Percentiles rank a stretch among this genome's conserved stretches.
Evolutionary conservation across 37 sponge, comb jelly and placozoan genomes (phyloP).

Genomic region (Aphrocallistes beatrix): DNA sequence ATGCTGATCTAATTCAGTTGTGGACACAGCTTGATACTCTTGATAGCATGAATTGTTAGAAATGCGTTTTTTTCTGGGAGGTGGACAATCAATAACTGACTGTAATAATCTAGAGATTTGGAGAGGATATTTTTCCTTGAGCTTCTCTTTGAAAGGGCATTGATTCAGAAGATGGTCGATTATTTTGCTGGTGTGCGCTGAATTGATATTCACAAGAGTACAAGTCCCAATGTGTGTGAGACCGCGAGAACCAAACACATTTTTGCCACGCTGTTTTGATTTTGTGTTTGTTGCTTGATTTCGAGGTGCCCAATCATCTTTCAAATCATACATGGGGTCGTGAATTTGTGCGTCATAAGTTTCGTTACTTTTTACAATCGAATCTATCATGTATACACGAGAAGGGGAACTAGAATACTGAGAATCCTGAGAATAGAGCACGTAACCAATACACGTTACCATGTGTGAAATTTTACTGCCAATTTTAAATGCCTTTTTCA

Average conservation of each 20-base stretch:
- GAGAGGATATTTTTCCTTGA: not conserved
- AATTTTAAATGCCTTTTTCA: constrained; percentile 8
- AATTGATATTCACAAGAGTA: constrained; percentile 18
- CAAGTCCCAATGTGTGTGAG: not conserved
- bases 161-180: not conserved
- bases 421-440: not conserved
- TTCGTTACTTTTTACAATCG: not conserved
- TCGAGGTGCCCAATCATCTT: not conserved
- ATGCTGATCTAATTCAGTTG: constrained; percentile 7
- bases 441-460: not conserved
- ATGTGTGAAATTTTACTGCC: not conserved
- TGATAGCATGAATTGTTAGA: not conserved
- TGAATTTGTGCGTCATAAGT: not conserved
- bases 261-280: constrained; percentile 6
- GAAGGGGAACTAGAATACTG: not conserved
- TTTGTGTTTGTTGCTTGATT: not conserved
- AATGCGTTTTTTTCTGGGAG: not conserved
- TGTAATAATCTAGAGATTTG: constrained; percentile 13
- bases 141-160: not conserved
- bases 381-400: not conserved
- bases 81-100: not conserved
- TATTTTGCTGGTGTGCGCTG: constrained; percentile 16
- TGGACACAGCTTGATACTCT: not conserved
- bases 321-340: not conserved
- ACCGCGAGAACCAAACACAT: constrained; percentile 16